Evolutionary conservation across 2,797 vertebrate genomes (phyloP).

Genomic region (Squalus acanthias): DNA sequence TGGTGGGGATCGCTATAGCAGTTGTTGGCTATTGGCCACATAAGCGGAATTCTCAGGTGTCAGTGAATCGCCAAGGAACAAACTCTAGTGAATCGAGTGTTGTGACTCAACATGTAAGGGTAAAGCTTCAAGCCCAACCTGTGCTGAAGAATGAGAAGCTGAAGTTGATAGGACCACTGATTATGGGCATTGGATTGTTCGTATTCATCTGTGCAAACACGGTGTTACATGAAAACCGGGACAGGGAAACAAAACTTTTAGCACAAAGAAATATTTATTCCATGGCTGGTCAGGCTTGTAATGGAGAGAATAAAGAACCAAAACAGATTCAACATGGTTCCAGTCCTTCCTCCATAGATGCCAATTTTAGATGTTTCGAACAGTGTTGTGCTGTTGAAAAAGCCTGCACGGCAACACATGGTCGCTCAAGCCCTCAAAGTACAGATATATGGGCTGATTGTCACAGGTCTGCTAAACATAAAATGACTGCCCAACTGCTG

Average conservation of each 20-base stretch:
- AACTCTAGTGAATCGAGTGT: not conserved
- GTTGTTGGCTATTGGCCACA: slow-evolving; percentile 94
- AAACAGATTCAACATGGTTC: not conserved
- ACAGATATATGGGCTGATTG: slow-evolving; percentile 44
- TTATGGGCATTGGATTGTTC: slow-evolving; percentile 96
- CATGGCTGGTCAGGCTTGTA: slow-evolving; percentile 41
- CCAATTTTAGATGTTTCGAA: not conserved
- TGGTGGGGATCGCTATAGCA: slow-evolving; percentile 79
- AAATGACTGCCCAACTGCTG: slow-evolving; percentile 55
- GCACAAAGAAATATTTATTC: slow-evolving; percentile 66
- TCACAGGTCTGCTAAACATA: slow-evolving; percentile 51
- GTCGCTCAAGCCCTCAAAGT: slow-evolving; percentile 26
- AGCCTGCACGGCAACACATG: no score
- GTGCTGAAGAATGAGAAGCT: slow-evolving; percentile 74
- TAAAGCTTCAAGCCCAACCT: slow-evolving; percentile 49
- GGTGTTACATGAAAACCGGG: slow-evolving; percentile 88
- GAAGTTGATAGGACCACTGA: slow-evolving; percentile 84
- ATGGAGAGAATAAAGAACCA: not conserved
- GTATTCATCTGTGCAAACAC: slow-evolving; percentile 96
- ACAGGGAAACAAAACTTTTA: slow-evolving; percentile 81
- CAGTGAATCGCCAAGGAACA: not conserved
- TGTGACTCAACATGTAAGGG: slow-evolving; percentile 44
- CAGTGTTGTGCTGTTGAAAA: not conserved
- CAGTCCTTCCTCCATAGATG: rapidly evolving
- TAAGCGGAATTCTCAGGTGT: slow-evolving; percentile 36